Percentiles rank a stretch among this genome's conserved stretches.
Evolutionary conservation across 2,797 vertebrate genomes (phyloP).

Genomic region (Pangasius larnaudii): DNA sequence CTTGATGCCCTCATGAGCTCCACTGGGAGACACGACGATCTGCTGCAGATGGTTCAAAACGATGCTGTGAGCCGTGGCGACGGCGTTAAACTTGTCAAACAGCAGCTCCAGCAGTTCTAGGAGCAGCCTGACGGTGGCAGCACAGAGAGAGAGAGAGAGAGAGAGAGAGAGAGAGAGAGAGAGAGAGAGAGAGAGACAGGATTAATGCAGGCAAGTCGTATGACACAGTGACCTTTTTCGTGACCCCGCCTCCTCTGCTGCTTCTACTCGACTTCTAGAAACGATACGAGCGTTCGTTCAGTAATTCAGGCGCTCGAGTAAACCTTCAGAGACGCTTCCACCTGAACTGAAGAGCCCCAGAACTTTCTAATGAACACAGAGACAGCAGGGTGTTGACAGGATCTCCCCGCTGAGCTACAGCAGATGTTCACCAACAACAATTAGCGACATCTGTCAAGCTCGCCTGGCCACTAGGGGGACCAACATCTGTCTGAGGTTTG

Average conservation of each 20-base stretch:
- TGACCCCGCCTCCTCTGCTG: neutral
- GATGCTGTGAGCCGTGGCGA: constrained; percentile 89
- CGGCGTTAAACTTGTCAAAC: constrained; percentile 96
- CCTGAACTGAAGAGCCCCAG: constrained; percentile 32
- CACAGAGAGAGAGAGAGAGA: constrained; percentile 19
- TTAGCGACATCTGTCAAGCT: constrained; percentile 65
- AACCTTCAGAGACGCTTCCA: constrained; percentile 34
- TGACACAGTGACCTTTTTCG: neutral
- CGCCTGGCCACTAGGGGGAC: constrained; percentile 53
- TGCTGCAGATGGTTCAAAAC: constrained; percentile 90
- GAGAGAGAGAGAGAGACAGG: constrained; percentile 51
- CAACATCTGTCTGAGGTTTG: constrained; percentile 58
- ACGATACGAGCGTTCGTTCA: neutral
- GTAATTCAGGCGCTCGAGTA: neutral
- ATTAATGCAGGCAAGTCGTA: neutral
- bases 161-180: constrained; percentile 36
- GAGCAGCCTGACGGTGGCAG: constrained; percentile 82
- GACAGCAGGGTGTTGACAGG: constrained; percentile 52
- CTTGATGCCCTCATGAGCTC: constrained; percentile 86
- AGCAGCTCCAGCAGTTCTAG: constrained; percentile 93
- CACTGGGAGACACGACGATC: constrained; percentile 76
- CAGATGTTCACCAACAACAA: constrained; percentile 62
- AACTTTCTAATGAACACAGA: constrained; percentile 53
- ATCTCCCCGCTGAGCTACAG: constrained; percentile 36
- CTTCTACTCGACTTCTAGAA: neutral